A percentile compares a stretch with the other conserved stretches of the same genome.
phyloP scores from a whole-genome alignment of 37 sponge, comb jelly and placozoan genomes.

The Hexactinellida sp. region DNA sequence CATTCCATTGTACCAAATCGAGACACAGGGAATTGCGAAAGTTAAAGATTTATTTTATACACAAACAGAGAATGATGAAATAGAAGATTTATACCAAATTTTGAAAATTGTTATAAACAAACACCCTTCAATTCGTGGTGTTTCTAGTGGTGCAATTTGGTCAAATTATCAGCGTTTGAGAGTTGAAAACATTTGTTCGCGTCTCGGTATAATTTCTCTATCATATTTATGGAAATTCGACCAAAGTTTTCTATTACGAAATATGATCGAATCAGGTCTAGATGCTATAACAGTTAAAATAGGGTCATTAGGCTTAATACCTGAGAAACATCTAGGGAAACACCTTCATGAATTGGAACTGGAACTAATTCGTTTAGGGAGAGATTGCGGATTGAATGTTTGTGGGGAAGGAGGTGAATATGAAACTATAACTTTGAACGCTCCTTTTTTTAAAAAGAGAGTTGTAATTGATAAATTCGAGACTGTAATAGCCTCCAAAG shows the following conservation, averaged over 20 bases:
- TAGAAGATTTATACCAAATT: slow-evolving; percentile 76
- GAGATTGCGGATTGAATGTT: slow-evolving; percentile 68
- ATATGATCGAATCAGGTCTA: slow-evolving; percentile 66
- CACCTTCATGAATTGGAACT: not conserved
- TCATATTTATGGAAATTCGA: slow-evolving; percentile 87
- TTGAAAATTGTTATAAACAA: slow-evolving; percentile 47
- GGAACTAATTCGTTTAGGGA: slow-evolving; percentile 22
- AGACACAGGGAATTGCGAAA: slow-evolving; percentile 35
- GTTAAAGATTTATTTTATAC: not conserved
- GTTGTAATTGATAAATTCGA: slow-evolving; percentile 42
- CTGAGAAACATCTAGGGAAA: not conserved
- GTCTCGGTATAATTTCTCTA: slow-evolving; percentile 68
- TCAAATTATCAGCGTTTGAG: slow-evolving; percentile 89
- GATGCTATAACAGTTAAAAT: slow-evolving; percentile 77
- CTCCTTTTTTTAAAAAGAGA: slow-evolving; percentile 69
- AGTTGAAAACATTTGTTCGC: slow-evolving; percentile 90
- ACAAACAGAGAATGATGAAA: slow-evolving; percentile 62
- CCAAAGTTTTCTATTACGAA: slow-evolving; percentile 60
- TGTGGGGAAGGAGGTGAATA: slow-evolving; percentile 99
- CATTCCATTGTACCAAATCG: slow-evolving; percentile 50
- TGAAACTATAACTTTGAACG: slow-evolving; percentile 86
- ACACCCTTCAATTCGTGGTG: slow-evolving; percentile 50
- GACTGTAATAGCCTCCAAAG: slow-evolving; percentile 42
- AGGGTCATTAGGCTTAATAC: slow-evolving; percentile 61
- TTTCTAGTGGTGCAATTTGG: slow-evolving; percentile 80